Evolutionary conservation across 2,888 invertebrate species (phyloP).

Genomic region (Mantis religiosa): DNA sequence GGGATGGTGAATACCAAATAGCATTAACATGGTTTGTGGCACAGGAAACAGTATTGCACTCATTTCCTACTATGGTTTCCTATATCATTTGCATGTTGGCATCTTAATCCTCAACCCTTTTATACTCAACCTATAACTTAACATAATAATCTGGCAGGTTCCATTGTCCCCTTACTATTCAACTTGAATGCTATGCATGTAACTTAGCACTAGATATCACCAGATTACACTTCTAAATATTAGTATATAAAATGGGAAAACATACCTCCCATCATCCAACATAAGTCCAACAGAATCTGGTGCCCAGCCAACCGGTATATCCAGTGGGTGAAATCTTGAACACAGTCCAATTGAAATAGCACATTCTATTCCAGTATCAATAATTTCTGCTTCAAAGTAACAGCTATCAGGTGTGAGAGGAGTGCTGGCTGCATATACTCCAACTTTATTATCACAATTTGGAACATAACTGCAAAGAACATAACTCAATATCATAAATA

Average conservation of each 20-base stretch:
- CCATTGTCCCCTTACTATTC: too few relatives aligned
- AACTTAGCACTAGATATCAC: too few relatives aligned
- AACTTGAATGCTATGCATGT: too few relatives aligned
- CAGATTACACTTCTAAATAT: neutral
- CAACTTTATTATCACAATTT: slow-evolving; percentile 23
- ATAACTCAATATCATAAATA: neutral
- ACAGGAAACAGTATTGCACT: too few relatives aligned
- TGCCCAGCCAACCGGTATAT: slow-evolving; percentile 45
- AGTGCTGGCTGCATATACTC: slow-evolving; percentile 24
- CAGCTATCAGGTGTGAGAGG: slow-evolving; percentile 47
- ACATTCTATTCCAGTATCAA: slow-evolving; percentile 49
- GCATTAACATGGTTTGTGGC: too few relatives aligned
- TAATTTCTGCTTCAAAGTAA: slow-evolving; percentile 51
- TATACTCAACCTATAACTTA: too few relatives aligned
- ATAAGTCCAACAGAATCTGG: slow-evolving; percentile 45
- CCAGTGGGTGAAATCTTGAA: slow-evolving; percentile 41
- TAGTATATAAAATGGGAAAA: neutral
- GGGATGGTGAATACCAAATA: too few relatives aligned
- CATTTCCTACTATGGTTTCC: too few relatives aligned
- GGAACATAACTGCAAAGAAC: slow-evolving; percentile 20
- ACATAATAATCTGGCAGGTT: too few relatives aligned
- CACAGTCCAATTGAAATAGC: slow-evolving; percentile 49
- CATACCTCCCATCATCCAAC: slow-evolving; percentile 46
- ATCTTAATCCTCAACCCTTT: too few relatives aligned
- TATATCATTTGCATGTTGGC: too few relatives aligned